Percentiles rank a stretch among this genome's conserved stretches.
phyloP scores from a whole-genome alignment of 2,888 invertebrate species.

The Drosophila robusta region DNA sequence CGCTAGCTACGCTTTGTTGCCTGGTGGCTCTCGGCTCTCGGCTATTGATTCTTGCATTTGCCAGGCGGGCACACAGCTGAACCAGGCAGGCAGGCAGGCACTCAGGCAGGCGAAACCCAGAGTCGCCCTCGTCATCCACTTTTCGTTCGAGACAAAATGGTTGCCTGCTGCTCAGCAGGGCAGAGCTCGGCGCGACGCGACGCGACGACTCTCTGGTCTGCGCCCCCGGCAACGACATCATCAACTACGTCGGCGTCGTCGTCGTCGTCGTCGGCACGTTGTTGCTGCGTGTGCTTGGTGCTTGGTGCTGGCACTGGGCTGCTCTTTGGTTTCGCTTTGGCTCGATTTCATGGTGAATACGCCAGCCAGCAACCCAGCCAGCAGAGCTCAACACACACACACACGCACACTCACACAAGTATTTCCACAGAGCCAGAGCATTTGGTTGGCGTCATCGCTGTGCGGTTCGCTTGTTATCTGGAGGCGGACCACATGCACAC shows the following conservation, averaged over 20 bases:
- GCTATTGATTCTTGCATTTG: slow-evolving; percentile 68
- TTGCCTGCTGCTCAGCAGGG: slow-evolving; percentile 50
- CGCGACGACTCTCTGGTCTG: slow-evolving; percentile 58
- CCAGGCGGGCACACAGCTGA: slow-evolving; percentile 34
- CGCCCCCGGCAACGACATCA: slow-evolving; percentile 75
- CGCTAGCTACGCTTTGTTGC: slow-evolving; percentile 70
- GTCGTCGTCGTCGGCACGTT: slow-evolving; percentile 60
- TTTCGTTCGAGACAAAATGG: slow-evolving; percentile 67
- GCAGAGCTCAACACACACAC: slow-evolving; percentile 45
- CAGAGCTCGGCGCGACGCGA: slow-evolving; percentile 11
- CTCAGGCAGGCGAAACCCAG: slow-evolving; percentile 23
- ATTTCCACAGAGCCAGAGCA: slow-evolving; percentile 39
- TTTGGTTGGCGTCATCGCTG: slow-evolving; percentile 76
- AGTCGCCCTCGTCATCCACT: slow-evolving; percentile 60
- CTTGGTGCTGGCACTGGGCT: slow-evolving; percentile 51
- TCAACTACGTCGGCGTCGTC: slow-evolving; percentile 58
- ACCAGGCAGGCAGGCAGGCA: slow-evolving; percentile 25
- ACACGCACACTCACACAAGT: slow-evolving; percentile 20
- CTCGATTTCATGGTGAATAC: slow-evolving; percentile 77
- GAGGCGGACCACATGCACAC: slow-evolving; percentile 76
- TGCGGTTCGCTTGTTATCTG: slow-evolving; percentile 75
- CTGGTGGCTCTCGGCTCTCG: slow-evolving; percentile 50
- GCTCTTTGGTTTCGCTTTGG: slow-evolving; percentile 75
- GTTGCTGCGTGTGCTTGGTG: slow-evolving; percentile 64
- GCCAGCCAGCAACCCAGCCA: slow-evolving; percentile 36